phyloP scores from a whole-genome alignment of 2,797 vertebrate species.

The Gadopsis marmoratus region DNA sequence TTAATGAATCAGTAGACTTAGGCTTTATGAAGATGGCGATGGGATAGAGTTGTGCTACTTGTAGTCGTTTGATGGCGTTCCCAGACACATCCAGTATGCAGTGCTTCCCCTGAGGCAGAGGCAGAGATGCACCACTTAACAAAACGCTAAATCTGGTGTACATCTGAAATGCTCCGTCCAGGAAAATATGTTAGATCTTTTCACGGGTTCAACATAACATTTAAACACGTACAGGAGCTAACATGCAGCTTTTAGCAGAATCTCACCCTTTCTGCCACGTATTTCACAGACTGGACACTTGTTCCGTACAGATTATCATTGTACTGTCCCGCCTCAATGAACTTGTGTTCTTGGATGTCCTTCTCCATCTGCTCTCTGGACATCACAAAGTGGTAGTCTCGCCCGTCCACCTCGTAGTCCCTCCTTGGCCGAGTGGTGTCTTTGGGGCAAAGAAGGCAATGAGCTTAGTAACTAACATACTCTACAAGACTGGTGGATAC shows the following conservation, averaged over 20 bases:
- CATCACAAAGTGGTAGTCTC: slow-evolving; percentile 97
- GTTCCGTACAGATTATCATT: slow-evolving; percentile 98
- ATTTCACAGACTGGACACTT: slow-evolving; percentile 97
- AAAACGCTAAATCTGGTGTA: neutral
- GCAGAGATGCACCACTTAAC: neutral
- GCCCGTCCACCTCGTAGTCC: slow-evolving; percentile 96
- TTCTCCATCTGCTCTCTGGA: slow-evolving; percentile 99
- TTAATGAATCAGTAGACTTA: slow-evolving; percentile 93
- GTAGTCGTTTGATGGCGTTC: slow-evolving; percentile 98
- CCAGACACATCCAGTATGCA: slow-evolving; percentile 99
- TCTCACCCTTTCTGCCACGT: slow-evolving; percentile 96
- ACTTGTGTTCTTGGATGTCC: slow-evolving; percentile 99
- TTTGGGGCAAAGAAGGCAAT: slow-evolving; percentile 62
- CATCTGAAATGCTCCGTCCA: neutral
- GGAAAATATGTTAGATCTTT: neutral
- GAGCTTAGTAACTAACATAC: neutral
- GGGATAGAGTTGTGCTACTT: slow-evolving; percentile 98
- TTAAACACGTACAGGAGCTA: neutral
- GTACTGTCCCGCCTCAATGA: slow-evolving; percentile 98
- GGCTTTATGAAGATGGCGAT: slow-evolving; percentile 99
- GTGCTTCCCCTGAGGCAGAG: slow-evolving; percentile 93
- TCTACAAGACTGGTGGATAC: neutral
- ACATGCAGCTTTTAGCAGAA: neutral
- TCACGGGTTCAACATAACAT: neutral
- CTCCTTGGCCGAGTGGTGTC: slow-evolving; percentile 95